Evolutionary conservation across 2,113 vertebrate genomes (phyloP).

Genomic region (Aptenodytes patagonicus): DNA sequence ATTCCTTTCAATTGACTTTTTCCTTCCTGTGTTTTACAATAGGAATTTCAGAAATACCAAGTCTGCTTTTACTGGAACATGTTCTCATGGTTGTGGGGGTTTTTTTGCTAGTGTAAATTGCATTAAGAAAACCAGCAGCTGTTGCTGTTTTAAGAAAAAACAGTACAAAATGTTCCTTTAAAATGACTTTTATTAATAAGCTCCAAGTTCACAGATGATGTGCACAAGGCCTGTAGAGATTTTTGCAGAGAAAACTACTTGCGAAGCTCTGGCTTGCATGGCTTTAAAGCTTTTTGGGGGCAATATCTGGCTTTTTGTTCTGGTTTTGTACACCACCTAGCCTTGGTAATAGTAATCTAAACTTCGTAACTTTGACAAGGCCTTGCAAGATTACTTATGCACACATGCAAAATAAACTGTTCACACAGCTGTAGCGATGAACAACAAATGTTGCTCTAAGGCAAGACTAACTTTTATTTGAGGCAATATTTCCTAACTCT

Average conservation of each 20-base stretch:
- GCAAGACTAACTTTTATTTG: neutral
- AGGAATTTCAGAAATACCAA: neutral
- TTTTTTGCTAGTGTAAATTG: neutral
- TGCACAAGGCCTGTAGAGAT: neutral
- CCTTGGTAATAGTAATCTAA: neutral
- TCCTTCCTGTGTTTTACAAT: neutral
- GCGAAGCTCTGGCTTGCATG: neutral
- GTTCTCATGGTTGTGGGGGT: neutral
- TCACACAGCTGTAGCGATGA: neutral
- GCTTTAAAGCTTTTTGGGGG: neutral
- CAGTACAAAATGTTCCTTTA: neutral
- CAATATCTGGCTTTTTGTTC: neutral
- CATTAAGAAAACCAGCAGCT: neutral
- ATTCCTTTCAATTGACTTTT: neutral
- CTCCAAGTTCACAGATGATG: neutral
- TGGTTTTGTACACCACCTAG: neutral
- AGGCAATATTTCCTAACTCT: neutral
- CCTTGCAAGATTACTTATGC: neutral
- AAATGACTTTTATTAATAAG: neutral
- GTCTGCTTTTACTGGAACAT: neutral
- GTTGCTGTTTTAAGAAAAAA: neutral
- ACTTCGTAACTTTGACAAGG: neutral
- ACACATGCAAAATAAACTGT: neutral
- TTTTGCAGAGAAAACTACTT: neutral
- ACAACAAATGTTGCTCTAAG: neutral